A percentile compares a stretch with the other conserved stretches of the same genome.
Conservation (phyloP, 2,797 vertebrate species). For the Oreochromis grahami region DNA sequence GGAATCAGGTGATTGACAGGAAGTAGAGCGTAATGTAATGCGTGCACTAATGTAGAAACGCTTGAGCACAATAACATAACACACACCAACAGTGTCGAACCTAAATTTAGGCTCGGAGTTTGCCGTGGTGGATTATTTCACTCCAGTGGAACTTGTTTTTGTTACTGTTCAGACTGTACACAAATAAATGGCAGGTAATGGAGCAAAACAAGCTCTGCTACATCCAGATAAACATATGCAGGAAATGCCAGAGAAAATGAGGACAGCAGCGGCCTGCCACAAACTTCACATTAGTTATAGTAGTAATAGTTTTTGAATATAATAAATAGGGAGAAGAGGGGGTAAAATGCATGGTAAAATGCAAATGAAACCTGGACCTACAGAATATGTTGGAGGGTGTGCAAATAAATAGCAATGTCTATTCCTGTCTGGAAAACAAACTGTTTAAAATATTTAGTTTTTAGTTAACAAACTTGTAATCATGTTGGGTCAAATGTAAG, state of each 20-base stretch:
- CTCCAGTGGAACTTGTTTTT: background rate
- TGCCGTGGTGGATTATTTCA: constrained; percentile 14
- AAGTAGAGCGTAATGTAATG: constrained; percentile 31
- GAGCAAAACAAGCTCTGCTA: background rate
- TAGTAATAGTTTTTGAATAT: background rate
- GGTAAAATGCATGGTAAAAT: rapidly evolving
- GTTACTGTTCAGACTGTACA: background rate
- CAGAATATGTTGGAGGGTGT: background rate
- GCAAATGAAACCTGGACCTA: background rate
- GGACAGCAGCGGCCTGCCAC: background rate
- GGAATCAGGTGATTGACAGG: constrained; percentile 50
- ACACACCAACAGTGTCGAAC: background rate
- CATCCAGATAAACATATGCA: background rate
- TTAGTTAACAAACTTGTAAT: background rate
- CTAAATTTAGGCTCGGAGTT: constrained; percentile 16
- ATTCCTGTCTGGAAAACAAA: background rate
- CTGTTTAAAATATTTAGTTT: background rate
- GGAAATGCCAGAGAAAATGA: background rate
- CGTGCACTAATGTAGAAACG: background rate
- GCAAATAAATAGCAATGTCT: background rate
- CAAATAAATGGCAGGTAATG: background rate
- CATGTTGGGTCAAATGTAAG: background rate
- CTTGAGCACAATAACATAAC: background rate
- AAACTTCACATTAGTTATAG: background rate
- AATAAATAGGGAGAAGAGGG: background rate